Percentiles rank a stretch among this genome's conserved stretches.
Conservation (phyloP, 2,113 vertebrate genomes). For the Lagopus leucura region DNA sequence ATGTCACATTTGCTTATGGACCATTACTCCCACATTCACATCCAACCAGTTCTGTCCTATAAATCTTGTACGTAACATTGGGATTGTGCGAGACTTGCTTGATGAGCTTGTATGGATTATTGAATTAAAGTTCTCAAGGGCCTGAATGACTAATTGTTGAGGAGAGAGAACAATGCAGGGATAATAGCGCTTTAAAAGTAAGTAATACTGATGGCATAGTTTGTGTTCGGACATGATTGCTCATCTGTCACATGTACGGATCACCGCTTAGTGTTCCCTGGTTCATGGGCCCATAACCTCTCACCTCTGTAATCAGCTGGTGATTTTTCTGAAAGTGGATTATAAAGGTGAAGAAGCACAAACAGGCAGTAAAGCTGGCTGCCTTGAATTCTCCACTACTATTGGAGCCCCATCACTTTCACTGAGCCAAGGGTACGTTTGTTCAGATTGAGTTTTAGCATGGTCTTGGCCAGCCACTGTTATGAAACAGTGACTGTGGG, state of each 20-base stretch:
- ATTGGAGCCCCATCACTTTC: neutral
- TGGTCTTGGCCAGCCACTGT: neutral
- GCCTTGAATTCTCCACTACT: neutral
- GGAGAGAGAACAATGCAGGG: slow-evolving; percentile 19
- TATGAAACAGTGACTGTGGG: neutral
- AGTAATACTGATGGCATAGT: slow-evolving; percentile 51
- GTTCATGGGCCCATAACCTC: slow-evolving; percentile 25
- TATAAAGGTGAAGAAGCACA: neutral
- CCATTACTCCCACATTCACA: slow-evolving; percentile 50
- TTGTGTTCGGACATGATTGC: neutral
- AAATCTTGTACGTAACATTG: slow-evolving; percentile 45
- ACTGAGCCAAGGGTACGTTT: neutral
- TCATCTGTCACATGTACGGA: neutral
- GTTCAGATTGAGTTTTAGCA: neutral
- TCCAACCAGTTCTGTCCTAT: slow-evolving; percentile 7
- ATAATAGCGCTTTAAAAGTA: slow-evolving; percentile 39
- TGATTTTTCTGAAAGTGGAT: neutral
- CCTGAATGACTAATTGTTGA: slow-evolving; percentile 50
- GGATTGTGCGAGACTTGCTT: neutral
- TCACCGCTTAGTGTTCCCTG: neutral
- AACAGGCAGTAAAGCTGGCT: slow-evolving; percentile 4
- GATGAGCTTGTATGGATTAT: slow-evolving; percentile 42
- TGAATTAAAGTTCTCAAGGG: slow-evolving; percentile 54
- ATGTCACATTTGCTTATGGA: slow-evolving; percentile 53
- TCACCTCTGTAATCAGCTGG: neutral